These are phyloP conservation scores for Philotrypesis tridentata DNA, from an alignment of 1,140 invertebrate genomes.

Conservation along the genomic window DNA sequence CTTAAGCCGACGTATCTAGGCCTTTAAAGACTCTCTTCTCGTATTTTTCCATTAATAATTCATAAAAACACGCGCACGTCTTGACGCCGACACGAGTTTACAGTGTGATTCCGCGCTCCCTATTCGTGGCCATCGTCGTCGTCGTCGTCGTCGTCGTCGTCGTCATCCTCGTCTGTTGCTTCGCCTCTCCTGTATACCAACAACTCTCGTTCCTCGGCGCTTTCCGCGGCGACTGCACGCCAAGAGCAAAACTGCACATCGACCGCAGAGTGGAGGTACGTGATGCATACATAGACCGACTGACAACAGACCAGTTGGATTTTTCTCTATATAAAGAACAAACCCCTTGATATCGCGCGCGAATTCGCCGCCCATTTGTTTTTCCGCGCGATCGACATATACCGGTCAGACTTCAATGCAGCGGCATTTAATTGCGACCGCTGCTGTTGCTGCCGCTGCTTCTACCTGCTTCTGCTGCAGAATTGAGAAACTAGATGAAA, in stretches of 20 bases:
- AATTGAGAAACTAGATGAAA: slow-evolving; percentile 7
- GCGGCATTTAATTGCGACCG: slow-evolving; percentile 21
- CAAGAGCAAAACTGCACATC: neutral
- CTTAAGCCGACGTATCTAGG: slow-evolving; percentile 29
- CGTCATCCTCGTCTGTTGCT: neutral
- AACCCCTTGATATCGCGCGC: too few species aligned
- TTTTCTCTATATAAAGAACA: neutral
- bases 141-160: neutral
- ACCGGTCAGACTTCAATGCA: neutral
- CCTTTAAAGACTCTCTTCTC: slow-evolving; percentile 17
- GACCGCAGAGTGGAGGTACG: slow-evolving; percentile 26
- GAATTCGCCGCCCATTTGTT: neutral
- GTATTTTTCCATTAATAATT: too few species aligned
- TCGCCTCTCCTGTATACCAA: too few species aligned
- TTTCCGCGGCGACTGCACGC: neutral
- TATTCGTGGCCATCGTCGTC: neutral
- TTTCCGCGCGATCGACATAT: slow-evolving; percentile 1
- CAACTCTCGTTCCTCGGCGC: neutral
- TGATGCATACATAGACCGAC: neutral
- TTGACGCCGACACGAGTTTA: neutral
- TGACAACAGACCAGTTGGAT: neutral
- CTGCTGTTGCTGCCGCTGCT: neutral
- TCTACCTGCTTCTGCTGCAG: too few species aligned
- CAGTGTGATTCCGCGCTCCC: neutral
- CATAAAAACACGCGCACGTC: neutral